These are phyloP conservation scores for Petrophora chlorosata DNA, from an alignment of 2,888 invertebrate species.

Conservation along the genomic window DNA sequence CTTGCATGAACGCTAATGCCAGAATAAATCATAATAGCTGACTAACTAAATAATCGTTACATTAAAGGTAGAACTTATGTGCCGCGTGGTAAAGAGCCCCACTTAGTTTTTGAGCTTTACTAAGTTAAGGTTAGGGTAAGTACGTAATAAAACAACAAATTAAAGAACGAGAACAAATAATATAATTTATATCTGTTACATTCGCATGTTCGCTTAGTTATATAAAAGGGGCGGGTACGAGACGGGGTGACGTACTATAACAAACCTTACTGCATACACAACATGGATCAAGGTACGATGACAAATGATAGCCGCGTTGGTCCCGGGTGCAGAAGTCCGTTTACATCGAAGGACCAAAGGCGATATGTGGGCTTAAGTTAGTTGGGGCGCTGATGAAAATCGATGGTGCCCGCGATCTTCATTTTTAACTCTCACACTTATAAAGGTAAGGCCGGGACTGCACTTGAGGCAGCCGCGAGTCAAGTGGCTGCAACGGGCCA, in stretches of 20 bases:
- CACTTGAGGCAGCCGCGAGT: too few species aligned
- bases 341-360: constrained; percentile 41
- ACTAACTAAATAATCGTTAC: too few species aligned
- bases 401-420: background rate
- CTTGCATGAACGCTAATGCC: too few species aligned
- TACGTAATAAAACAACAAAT: constrained; percentile 50
- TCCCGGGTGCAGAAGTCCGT: constrained; percentile 36
- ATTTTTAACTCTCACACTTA: background rate
- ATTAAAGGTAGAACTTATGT: too few species aligned
- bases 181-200: constrained; percentile 73
- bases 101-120: too few species aligned
- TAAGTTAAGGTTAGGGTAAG: too few species aligned
- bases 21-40: too few species aligned
- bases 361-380: constrained; percentile 9
- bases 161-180: constrained; percentile 79
- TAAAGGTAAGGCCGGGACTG: too few species aligned
- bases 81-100: too few species aligned
- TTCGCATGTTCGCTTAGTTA: constrained; percentile 62
- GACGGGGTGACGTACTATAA: constrained; percentile 37
- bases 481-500: too few species aligned
- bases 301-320: constrained; percentile 47
- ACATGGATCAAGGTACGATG: constrained; percentile 17
- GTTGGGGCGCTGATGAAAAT: constrained; percentile 11
- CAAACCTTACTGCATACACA: constrained; percentile 17
- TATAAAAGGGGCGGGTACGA: constrained; percentile 43